Percentiles rank a stretch among this genome's conserved stretches.
These are phyloP conservation scores for Bradypodion pumilum DNA, from an alignment of 2,797 vertebrate genomes.

Conservation along the genomic window DNA sequence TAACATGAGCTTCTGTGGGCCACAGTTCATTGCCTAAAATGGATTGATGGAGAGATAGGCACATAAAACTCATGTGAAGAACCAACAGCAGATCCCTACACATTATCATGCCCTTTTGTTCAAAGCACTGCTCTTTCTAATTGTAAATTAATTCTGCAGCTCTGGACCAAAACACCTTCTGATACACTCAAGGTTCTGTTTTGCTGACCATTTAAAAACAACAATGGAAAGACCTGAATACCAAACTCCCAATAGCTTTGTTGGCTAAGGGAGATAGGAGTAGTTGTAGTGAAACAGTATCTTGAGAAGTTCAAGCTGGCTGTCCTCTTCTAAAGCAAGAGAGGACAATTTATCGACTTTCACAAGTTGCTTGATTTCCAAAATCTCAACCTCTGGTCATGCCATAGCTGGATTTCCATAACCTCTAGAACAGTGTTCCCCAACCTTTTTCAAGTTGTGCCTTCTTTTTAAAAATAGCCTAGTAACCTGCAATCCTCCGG, in stretches of 20 bases:
- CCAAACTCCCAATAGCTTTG: not conserved
- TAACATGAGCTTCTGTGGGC: not conserved
- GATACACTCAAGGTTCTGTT: not conserved
- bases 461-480: too few relatives aligned
- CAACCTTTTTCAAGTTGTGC: too few relatives aligned
- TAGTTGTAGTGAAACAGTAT: not conserved
- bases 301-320: not conserved
- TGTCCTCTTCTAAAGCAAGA: not conserved
- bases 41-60: too few relatives aligned
- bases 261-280: not conserved
- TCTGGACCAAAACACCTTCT: not conserved
- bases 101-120: not conserved
- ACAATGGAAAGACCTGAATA: not conserved
- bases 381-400: not conserved
- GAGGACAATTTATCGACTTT: not conserved
- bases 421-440: too few relatives aligned
- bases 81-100: not conserved
- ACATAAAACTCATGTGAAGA: not conserved
- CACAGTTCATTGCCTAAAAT: not conserved
- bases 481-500: too few relatives aligned
- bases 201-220: not conserved
- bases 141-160: not conserved
- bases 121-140: not conserved
- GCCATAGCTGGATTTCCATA: not conserved
- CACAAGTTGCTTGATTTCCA: not conserved